A percentile compares a stretch with the other conserved stretches of the same genome.
These are phyloP conservation scores for Podarcis lilfordi DNA, from an alignment of 2,797 vertebrate species.

Conservation along the genomic window DNA sequence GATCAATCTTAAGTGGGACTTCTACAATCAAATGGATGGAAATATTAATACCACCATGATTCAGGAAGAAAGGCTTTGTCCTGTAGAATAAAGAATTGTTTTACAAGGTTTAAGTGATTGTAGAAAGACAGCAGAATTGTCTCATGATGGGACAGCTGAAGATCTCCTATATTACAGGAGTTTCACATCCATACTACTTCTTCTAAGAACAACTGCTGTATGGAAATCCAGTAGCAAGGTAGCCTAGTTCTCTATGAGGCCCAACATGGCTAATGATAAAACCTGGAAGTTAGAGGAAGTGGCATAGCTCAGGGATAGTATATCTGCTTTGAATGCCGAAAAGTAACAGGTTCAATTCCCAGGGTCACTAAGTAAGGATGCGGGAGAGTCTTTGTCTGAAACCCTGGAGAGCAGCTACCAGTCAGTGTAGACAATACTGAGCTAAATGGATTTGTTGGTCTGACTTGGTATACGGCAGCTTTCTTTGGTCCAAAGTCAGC, in stretches of 20 bases:
- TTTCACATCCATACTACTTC: no score
- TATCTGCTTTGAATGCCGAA: no score
- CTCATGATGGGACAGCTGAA: background rate
- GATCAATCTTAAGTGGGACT: conserved; percentile 30
- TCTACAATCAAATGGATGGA: background rate
- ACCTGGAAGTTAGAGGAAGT: background rate
- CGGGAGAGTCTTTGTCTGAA: no score
- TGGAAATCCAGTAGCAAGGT: background rate
- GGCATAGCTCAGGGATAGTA: no score
- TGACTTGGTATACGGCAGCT: no score
- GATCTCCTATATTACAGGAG: background rate
- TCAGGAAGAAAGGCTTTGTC: conserved; percentile 4
- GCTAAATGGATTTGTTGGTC: no score
- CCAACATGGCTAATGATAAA: background rate
- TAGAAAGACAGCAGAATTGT: background rate
- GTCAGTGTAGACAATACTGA: no score
- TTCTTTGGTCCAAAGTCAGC: background rate
- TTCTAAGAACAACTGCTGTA: background rate
- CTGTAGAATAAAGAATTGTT: background rate
- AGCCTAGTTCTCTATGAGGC: background rate
- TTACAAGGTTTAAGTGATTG: background rate
- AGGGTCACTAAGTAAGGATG: no score
- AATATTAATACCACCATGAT: conserved; percentile 37
- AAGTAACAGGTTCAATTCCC: no score
- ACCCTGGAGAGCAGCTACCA: no score